Evolutionary conservation across 2,113 vertebrate species (phyloP).

Genomic region (Heterotis niloticus): DNA sequence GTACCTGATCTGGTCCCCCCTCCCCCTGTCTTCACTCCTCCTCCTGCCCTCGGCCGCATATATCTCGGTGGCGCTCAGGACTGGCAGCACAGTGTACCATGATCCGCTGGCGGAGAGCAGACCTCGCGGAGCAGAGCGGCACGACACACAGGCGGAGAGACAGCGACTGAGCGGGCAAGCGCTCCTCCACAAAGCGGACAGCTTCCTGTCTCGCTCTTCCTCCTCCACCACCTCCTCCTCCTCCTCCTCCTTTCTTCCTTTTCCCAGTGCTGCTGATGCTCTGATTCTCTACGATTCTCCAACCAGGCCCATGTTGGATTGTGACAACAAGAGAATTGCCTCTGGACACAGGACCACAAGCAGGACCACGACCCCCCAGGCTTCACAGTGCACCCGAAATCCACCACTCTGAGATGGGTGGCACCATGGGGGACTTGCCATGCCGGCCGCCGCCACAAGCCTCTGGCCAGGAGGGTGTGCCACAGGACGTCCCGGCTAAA

Average conservation of each 20-base stretch:
- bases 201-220: constrained; percentile 35
- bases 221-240: background rate
- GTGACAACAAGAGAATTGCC: constrained; percentile 37
- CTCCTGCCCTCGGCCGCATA: constrained; percentile 36
- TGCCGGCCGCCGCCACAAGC: constrained; percentile 53
- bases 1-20: constrained; percentile 15
- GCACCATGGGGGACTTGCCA: constrained; percentile 56
- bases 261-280: background rate
- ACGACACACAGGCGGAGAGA: constrained; percentile 26
- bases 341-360: constrained; percentile 20
- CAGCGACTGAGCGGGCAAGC: constrained; percentile 32
- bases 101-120: constrained; percentile 42
- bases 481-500: constrained; percentile 55
- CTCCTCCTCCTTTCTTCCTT: constrained; percentile 2
- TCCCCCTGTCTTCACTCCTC: constrained; percentile 32
- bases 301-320: constrained; percentile 42
- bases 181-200: constrained; percentile 29
- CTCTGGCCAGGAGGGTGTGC: constrained; percentile 51
- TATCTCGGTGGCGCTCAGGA: constrained; percentile 28
- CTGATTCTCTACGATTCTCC: background rate
- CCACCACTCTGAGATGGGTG: constrained; percentile 56
- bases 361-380: constrained; percentile 15
- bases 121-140: constrained; percentile 2
- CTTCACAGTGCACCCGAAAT: constrained; percentile 23
- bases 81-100: constrained; percentile 39